Percentiles rank a stretch among this genome's conserved stretches.
Evolutionary conservation across 1,140 invertebrate species (phyloP).

Genomic region (Sarcophaga bullata): DNA sequence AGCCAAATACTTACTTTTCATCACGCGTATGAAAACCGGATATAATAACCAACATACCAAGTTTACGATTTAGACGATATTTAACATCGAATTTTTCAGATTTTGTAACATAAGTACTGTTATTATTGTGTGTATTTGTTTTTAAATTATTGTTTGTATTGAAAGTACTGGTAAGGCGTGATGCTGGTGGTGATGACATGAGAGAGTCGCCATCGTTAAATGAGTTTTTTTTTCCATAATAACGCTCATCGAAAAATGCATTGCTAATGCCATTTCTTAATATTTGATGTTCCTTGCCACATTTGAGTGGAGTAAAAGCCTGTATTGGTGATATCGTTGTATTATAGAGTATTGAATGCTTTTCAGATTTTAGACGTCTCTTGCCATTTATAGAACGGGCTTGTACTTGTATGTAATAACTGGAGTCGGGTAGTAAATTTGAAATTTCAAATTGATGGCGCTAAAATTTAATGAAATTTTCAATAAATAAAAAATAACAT

Average conservation of each 20-base stretch:
- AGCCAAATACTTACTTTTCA: constrained; percentile 54
- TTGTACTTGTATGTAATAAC: constrained; percentile 79
- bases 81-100: constrained; percentile 48
- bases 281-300: constrained; percentile 46
- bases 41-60: constrained; percentile 64
- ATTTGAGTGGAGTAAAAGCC: constrained; percentile 49
- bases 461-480: constrained; percentile 44
- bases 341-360: constrained; percentile 74
- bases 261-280: constrained; percentile 28
- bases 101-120: constrained; percentile 13
- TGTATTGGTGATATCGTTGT: constrained; percentile 66
- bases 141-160: not conserved
- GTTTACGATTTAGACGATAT: constrained; percentile 61
- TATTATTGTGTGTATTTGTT: not conserved
- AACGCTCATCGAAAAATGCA: constrained; percentile 2
- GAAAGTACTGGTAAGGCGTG: not conserved
- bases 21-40: constrained; percentile 60
- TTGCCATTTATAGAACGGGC: constrained; percentile 73
- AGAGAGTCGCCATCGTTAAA: not conserved
- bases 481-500: not conserved
- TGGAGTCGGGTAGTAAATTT: constrained; percentile 72
- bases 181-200: not conserved
- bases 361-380: constrained; percentile 74
- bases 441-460: constrained; percentile 67
- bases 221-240: constrained; percentile 20